Evolutionary conservation across 1,140 invertebrate genomes (phyloP).

Genomic region (Drosophila ambigua): DNA sequence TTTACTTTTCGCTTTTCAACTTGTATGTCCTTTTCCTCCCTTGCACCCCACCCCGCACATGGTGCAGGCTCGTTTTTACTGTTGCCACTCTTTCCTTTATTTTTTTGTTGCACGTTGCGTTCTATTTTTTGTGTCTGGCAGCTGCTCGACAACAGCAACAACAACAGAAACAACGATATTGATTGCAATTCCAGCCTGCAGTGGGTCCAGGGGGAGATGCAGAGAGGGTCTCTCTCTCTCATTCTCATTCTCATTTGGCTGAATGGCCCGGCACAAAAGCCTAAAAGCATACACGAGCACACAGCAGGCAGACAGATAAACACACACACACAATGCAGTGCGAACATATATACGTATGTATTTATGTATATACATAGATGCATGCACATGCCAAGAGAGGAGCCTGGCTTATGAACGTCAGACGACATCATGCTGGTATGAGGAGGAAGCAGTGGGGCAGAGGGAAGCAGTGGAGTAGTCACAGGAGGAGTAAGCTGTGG

Average conservation of each 20-base stretch:
- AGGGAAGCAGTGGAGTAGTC: conserved; percentile 31
- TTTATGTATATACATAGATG: conserved; percentile 8
- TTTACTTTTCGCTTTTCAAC: conserved; percentile 50
- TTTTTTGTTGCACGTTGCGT: conserved; percentile 51
- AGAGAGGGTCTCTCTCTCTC: conserved; percentile 16
- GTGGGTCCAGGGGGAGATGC: conserved; percentile 18
- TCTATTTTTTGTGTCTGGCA: conserved; percentile 75
- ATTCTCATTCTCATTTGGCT: conserved; percentile 48
- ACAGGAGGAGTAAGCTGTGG: conserved; percentile 11
- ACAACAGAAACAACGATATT: conserved; percentile 69
- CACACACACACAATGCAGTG: conserved; percentile 28
- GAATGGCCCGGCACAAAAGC: conserved; percentile 69
- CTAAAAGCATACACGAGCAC: conserved; percentile 70
- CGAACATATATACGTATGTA: background rate
- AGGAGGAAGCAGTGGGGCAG: conserved; percentile 39
- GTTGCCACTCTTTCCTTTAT: conserved; percentile 61
- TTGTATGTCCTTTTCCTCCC: conserved; percentile 48
- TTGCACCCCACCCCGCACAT: conserved; percentile 5
- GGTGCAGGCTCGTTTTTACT: conserved; percentile 72
- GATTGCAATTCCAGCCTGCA: conserved; percentile 77
- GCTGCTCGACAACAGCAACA: conserved; percentile 60
- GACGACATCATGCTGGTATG: conserved; percentile 45
- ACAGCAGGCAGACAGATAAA: conserved; percentile 43
- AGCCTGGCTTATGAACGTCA: conserved; percentile 63
- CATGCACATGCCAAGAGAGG: conserved; percentile 21